Base-by-base conservation (phyloP, 2,797 vertebrate species). In the Acanthis flammea region DNA sequence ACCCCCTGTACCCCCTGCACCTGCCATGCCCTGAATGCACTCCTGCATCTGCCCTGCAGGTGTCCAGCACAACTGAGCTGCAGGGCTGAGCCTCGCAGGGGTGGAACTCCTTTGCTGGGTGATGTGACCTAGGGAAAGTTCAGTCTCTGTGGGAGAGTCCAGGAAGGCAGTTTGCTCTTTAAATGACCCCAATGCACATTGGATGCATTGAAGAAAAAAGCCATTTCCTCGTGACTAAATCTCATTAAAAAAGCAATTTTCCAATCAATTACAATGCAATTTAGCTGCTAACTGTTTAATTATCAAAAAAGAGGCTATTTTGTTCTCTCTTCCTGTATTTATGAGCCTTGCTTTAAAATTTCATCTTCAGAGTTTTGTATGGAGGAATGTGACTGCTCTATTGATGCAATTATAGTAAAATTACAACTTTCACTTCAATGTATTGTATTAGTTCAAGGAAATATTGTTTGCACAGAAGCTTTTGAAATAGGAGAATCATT, bases 231-330 rank as follows among this genome's bases (percentile, higher is more conserved):
- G 92, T 96, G 93, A 96, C 97, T 97, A 97, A 97, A 97, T 97
- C 96, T 98, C 97, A 98, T 98, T 98, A 92, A 97, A 98, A 98
- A 98, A 97, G 95, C 96, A 97, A 97, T 97, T 97, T 98, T 94
- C 96, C 88, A 96, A 98, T 98, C 97, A 98, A 97, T 98, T 98
- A 97, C 97, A 97, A 96, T 96, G 93, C 91, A 97, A 96, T 98
- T 98, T 97, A 97, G 90, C 87, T 95, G 95, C 97, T 97, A 97
- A 97, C 96, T 97, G 87, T 97, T 98, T 98, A 97, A 97, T 97
- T 98, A 97, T 98, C 79, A 95, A 96, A 95, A 92, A 95, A 92
- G 42, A 77, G 93, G 68, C n/a, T 86, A 93, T 95, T 97, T 91
- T 90, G 50, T 83, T 94, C 82, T 95, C 80, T 70, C 28, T 81